Conservation (phyloP, 2,797 vertebrate species). For the Sebastes matsubarae region DNA sequence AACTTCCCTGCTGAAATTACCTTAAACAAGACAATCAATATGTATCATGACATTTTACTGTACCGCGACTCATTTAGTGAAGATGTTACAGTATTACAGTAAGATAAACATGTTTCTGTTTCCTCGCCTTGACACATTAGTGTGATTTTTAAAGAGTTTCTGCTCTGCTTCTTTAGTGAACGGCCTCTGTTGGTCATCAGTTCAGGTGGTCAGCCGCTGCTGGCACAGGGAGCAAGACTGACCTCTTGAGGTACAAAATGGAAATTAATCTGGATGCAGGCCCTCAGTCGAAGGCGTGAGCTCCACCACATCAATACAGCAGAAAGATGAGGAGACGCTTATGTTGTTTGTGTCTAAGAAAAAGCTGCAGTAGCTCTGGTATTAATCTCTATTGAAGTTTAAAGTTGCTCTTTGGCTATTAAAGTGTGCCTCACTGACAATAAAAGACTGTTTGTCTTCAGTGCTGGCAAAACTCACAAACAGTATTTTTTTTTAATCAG, state of each 20-base stretch:
- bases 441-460: not conserved
- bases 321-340: not conserved
- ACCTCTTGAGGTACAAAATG: conserved; percentile 74
- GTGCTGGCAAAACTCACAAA: not conserved
- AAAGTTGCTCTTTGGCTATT: not conserved
- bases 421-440: not conserved
- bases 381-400: not conserved
- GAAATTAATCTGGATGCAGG: conserved; percentile 27
- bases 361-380: not conserved
- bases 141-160: not conserved
- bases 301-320: not conserved
- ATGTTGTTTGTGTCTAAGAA: not conserved
- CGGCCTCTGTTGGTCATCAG: conserved; percentile 10
- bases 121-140: not conserved
- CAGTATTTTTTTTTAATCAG: not conserved
- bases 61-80: rapidly evolving
- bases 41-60: not conserved
- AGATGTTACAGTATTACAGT: not conserved
- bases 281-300: not conserved
- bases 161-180: not conserved
- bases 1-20: not conserved
- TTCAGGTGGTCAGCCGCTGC: conserved; percentile 31
- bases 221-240: conserved; percentile 65
- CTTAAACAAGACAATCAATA: not conserved
- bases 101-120: not conserved